These are phyloP conservation scores for Crocodylus rhombifer DNA, from an alignment of 2,797 vertebrate species.

Conservation along the genomic window DNA sequence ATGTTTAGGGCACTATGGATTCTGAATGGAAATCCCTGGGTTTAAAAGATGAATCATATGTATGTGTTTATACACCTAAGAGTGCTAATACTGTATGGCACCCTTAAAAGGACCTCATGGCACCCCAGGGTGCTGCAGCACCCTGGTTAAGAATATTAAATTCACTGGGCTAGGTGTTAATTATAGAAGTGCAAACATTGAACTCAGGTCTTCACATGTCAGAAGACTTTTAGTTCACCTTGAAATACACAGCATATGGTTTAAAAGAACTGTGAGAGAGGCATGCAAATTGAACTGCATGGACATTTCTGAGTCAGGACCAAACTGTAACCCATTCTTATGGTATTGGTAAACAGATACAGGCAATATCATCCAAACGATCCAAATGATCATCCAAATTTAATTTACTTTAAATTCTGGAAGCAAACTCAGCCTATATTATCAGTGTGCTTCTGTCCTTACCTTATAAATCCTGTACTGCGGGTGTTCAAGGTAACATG, in stretches of 20 bases:
- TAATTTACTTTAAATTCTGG: not conserved
- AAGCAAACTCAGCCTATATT: not conserved
- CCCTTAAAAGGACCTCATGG: too few species aligned
- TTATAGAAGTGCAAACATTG: not conserved
- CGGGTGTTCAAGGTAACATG: not conserved
- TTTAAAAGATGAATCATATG: too few species aligned
- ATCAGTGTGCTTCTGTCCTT: not conserved
- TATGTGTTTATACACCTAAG: too few species aligned
- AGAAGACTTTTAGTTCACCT: not conserved
- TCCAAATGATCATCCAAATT: not conserved
- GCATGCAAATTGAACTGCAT: not conserved
- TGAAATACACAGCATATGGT: not conserved
- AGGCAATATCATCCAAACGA: not conserved
- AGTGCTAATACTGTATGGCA: too few species aligned
- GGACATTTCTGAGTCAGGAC: not conserved
- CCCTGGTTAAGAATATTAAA: too few species aligned
- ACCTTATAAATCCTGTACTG: constrained; percentile 1
- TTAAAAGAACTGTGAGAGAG: not conserved
- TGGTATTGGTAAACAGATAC: not conserved
- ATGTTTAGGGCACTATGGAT: too few species aligned
- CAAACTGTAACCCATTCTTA: not conserved
- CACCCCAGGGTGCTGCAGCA: too few species aligned
- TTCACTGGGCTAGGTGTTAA: not conserved
- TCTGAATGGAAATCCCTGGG: too few species aligned
- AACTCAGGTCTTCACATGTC: not conserved